A percentile compares a stretch with the other conserved stretches of the same genome.
These are phyloP conservation scores for Apamea crenata DNA, from an alignment of 2,888 invertebrate species.

Conservation along the genomic window DNA sequence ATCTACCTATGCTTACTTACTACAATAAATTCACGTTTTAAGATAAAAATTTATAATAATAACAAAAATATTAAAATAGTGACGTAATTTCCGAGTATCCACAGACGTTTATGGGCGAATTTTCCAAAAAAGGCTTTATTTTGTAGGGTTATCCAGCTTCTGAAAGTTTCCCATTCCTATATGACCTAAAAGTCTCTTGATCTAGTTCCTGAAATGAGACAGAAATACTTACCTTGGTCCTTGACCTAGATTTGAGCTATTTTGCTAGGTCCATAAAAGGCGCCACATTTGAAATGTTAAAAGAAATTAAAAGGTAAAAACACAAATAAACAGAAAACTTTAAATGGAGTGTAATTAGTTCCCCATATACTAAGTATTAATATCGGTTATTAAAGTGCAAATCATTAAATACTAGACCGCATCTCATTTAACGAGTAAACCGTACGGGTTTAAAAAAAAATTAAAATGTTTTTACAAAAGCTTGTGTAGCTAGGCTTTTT, in stretches of 20 bases:
- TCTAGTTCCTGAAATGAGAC: constrained; percentile 74
- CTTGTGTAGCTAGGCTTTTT: not conserved
- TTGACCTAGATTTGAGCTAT: constrained; percentile 77
- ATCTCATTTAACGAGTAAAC: not conserved
- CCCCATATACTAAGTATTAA: not conserved
- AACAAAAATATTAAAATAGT: not conserved
- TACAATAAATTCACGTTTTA: not conserved
- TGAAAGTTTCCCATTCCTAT: constrained; percentile 66
- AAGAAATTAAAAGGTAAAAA: not conserved
- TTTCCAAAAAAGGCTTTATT: constrained; percentile 27
- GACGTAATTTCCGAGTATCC: not conserved
- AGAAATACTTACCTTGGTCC: constrained; percentile 71
- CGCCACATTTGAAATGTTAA: constrained; percentile 70
- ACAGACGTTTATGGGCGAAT: not conserved
- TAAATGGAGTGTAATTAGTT: not conserved
- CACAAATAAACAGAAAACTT: not conserved
- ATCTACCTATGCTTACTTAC: not conserved
- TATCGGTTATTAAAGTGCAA: not conserved
- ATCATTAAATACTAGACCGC: not conserved
- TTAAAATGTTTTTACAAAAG: not conserved
- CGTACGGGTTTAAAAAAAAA: too few species aligned
- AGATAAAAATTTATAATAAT: not conserved
- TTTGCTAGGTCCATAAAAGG: constrained; percentile 54
- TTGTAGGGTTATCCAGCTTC: constrained; percentile 20
- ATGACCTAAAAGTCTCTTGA: constrained; percentile 73